Conservation (phyloP, 2,888 invertebrate species). For the Pseudococcus viburni region DNA sequence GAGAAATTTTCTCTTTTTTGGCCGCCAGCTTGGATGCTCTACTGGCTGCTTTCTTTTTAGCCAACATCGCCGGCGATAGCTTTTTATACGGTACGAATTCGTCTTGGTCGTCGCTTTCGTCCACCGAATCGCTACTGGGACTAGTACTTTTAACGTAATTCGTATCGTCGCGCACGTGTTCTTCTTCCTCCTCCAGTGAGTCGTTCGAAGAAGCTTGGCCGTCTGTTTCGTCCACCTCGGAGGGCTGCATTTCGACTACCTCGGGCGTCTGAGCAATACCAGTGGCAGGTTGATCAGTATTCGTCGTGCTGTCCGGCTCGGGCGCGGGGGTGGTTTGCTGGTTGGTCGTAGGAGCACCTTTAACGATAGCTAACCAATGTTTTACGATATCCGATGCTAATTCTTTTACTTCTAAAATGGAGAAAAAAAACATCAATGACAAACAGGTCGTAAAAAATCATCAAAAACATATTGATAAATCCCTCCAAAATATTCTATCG, state of each 20-base stretch:
- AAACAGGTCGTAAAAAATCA: neutral
- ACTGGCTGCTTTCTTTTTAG: conserved; percentile 64
- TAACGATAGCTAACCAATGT: conserved; percentile 91
- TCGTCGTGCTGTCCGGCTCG: conserved; percentile 45
- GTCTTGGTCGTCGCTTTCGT: conserved; percentile 54
- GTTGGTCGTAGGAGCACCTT: conserved; percentile 74
- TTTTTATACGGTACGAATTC: conserved; percentile 63
- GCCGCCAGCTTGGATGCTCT: conserved; percentile 42
- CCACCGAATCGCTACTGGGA: conserved; percentile 61
- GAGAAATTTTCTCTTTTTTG: conserved; percentile 67
- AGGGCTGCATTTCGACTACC: neutral
- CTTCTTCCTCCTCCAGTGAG: conserved; percentile 47
- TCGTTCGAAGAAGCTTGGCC: conserved; percentile 28
- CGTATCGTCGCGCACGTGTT: conserved; percentile 18
- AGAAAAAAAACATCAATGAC: neutral
- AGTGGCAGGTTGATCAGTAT: neutral
- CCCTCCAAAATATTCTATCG: neutral
- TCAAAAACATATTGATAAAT: neutral
- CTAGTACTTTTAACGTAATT: conserved; percentile 59
- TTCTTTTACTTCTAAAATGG: conserved; percentile 79
- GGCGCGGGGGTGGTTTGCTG: conserved; percentile 21
- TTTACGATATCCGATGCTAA: conserved; percentile 87
- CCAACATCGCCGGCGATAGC: conserved; percentile 68
- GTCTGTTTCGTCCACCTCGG: conserved; percentile 44
- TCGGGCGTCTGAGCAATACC: neutral